Evolutionary conservation across 2,113 vertebrate genomes (phyloP).

Genomic region (Rhineura floridana): DNA sequence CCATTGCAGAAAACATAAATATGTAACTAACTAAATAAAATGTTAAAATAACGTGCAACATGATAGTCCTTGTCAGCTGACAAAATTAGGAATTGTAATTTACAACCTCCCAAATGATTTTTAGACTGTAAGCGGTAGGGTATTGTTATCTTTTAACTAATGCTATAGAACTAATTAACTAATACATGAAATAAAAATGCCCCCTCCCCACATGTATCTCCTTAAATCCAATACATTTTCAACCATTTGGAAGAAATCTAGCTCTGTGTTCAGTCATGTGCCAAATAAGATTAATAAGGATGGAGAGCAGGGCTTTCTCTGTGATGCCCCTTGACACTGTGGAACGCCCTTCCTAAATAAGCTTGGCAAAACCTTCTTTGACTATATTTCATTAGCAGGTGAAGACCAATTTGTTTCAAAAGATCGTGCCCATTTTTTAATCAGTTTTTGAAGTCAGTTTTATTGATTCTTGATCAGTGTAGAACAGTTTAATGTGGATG

Average conservation of each 20-base stretch:
- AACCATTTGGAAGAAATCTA: neutral
- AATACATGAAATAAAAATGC: neutral
- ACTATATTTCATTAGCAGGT: neutral
- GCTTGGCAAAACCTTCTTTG: neutral
- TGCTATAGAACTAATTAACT: no score
- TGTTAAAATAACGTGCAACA: neutral
- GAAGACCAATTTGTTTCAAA: neutral
- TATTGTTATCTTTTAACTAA: no score
- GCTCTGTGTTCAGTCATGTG: neutral
- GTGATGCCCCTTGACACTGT: neutral
- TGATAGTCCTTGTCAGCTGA: neutral
- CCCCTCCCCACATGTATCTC: neutral
- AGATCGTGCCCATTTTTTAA: neutral
- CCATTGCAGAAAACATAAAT: neutral
- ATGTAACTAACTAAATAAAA: neutral
- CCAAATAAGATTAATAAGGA: neutral
- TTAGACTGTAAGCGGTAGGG: no score
- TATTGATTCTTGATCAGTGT: neutral
- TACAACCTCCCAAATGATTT: no score
- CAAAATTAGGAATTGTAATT: slow-evolving; percentile 14
- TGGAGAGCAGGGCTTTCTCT: neutral
- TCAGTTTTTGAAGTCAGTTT: neutral
- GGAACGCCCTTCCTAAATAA: neutral
- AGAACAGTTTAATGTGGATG: neutral
- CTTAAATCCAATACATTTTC: neutral